These are phyloP conservation scores for Rallus limicola DNA, from an alignment of 2,113 vertebrate genomes.

Conservation along the genomic window DNA sequence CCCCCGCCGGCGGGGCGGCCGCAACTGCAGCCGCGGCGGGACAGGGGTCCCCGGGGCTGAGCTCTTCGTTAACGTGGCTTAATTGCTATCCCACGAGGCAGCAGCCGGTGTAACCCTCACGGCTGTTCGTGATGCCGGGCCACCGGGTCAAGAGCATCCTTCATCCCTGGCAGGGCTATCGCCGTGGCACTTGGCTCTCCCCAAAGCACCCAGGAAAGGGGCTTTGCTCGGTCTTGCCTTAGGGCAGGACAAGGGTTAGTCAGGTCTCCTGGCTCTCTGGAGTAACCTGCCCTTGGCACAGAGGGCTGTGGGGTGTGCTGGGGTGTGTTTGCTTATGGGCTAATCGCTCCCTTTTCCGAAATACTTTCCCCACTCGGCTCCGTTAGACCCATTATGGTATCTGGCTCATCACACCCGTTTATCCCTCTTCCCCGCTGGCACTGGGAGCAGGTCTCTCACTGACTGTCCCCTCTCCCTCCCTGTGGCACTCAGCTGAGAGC, in stretches of 20 bases:
- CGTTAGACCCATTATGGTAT: background rate
- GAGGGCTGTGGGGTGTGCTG: background rate
- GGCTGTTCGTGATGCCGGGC: background rate
- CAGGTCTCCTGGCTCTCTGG: background rate
- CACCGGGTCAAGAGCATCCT: background rate
- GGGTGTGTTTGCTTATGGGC: no score
- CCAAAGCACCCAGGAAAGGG: background rate
- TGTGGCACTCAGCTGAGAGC: no score
- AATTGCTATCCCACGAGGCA: rapidly evolving
- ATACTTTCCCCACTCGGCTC: rapidly evolving
- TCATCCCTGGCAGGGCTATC: background rate
- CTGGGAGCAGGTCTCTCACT: no score
- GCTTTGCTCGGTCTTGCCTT: background rate
- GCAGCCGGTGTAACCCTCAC: no score
- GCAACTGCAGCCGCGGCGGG: background rate
- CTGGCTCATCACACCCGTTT: background rate
- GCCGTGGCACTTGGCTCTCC: rapidly evolving
- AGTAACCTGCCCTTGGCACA: background rate
- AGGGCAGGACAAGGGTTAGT: no score
- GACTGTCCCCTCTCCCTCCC: background rate
- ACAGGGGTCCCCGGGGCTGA: no score
- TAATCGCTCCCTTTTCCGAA: background rate
- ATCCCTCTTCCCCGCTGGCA: background rate
- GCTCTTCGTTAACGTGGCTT: rapidly evolving
- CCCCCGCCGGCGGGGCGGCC: slow-evolving; percentile 30